Evolutionary conservation across 2,888 invertebrate genomes (phyloP).

Genomic region (Campopleginae sp.): DNA sequence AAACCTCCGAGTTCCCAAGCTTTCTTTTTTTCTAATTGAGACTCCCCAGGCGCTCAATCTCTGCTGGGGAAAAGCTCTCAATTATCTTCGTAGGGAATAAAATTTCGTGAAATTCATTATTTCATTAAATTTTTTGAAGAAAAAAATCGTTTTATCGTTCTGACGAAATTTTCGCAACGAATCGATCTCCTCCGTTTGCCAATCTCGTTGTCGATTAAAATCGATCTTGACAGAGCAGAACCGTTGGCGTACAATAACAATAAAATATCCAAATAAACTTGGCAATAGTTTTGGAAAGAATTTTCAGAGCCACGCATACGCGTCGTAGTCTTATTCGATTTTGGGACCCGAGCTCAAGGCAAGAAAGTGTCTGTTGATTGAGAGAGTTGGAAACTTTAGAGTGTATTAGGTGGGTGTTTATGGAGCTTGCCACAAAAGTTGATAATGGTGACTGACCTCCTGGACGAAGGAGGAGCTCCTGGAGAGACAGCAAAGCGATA

Average conservation of each 20-base stretch:
- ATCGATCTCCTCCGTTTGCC: no score
- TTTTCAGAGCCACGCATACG: neutral
- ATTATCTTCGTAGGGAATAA: neutral
- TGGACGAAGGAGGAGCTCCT: neutral
- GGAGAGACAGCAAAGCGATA: neutral
- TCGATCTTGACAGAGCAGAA: no score
- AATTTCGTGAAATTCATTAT: neutral
- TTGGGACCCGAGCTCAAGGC: neutral
- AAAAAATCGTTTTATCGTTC: no score
- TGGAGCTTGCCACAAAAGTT: slow-evolving; percentile 1
- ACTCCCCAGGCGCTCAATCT: neutral
- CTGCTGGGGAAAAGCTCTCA: neutral
- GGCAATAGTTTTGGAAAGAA: neutral
- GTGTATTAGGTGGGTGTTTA: neutral
- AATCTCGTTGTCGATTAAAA: no score
- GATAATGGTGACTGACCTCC: slow-evolving; percentile 22
- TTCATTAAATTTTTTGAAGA: neutral
- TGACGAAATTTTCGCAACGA: no score
- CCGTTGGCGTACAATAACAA: neutral
- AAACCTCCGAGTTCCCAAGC: neutral
- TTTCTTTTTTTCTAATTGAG: neutral
- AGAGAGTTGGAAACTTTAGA: slow-evolving; percentile 17
- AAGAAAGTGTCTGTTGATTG: neutral
- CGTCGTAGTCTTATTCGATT: slow-evolving; percentile 21
- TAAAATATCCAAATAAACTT: neutral